Evolutionary conservation across 2,888 invertebrate species (phyloP).

Genomic region (Xanthorhoe designata): DNA sequence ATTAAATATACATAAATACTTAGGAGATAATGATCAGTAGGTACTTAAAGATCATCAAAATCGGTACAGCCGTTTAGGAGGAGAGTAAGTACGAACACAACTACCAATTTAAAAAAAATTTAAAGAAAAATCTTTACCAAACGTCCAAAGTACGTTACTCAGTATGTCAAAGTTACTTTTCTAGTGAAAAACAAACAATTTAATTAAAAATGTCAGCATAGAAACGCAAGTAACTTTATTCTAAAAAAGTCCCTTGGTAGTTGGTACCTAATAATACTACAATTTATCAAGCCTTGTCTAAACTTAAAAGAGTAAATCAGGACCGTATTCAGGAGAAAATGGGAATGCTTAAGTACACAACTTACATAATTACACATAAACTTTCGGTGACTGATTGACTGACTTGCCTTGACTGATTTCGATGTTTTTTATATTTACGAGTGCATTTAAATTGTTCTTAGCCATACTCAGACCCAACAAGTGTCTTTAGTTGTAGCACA

Average conservation of each 20-base stretch:
- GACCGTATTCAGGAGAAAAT: slow-evolving; percentile 7
- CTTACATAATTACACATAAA: not conserved
- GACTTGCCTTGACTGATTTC: no score
- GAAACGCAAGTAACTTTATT: slow-evolving; percentile 21
- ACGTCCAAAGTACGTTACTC: not conserved
- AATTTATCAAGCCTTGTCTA: slow-evolving; percentile 36
- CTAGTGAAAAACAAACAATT: slow-evolving; percentile 7
- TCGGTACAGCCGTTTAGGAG: no score
- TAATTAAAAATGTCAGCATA: slow-evolving; percentile 12
- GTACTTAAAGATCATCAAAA: no score
- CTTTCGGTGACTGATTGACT: no score
- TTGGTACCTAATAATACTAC: slow-evolving; percentile 37
- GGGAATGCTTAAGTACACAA: not conserved
- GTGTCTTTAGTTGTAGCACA: no score
- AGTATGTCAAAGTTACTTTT: slow-evolving; percentile 2
- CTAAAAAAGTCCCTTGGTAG: slow-evolving; percentile 29
- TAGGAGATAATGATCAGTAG: no score
- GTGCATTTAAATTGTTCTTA: no score
- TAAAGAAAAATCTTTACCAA: not conserved
- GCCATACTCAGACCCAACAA: no score
- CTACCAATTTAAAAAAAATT: not conserved
- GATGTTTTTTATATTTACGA: no score
- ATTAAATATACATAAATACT: no score
- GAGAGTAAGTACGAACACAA: no score
- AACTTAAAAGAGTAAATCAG: slow-evolving; percentile 32